Percentiles rank a stretch among this genome's conserved stretches.
phyloP scores from a whole-genome alignment of 2,888 invertebrate genomes.

The Stenichneumon culpator region DNA sequence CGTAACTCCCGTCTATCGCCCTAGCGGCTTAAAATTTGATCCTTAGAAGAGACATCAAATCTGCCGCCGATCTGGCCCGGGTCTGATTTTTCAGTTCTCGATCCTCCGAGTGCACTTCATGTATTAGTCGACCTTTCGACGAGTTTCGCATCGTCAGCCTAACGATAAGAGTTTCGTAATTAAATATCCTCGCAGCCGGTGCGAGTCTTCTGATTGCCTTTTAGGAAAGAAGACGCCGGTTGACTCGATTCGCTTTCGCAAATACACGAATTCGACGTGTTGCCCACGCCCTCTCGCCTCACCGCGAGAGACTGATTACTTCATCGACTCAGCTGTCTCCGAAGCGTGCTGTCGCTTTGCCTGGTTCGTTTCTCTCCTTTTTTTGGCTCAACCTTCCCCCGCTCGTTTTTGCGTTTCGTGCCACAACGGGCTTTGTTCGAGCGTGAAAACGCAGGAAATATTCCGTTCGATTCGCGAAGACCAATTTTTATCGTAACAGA shows the following conservation, averaged over 20 bases:
- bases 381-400: not conserved
- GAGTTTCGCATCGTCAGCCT: not conserved
- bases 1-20: too few species aligned
- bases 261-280: slow-evolving; percentile 38
- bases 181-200: not conserved
- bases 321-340: slow-evolving; percentile 17
- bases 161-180: not conserved
- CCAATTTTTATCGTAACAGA: too few species aligned
- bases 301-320: slow-evolving; percentile 16
- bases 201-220: not conserved
- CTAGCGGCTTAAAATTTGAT: too few species aligned
- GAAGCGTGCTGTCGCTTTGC: not conserved
- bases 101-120: not conserved
- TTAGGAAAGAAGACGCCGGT: slow-evolving; percentile 34
- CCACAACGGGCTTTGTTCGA: not conserved
- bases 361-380: slow-evolving; percentile 9
- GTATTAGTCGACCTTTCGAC: not conserved
- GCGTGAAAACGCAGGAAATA: not conserved
- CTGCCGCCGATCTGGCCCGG: too few species aligned
- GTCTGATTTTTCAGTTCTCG: not conserved
- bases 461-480: too few species aligned
- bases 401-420: not conserved
- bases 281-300: slow-evolving; percentile 21
- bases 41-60: too few species aligned
- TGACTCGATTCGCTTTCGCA: slow-evolving; percentile 31